Conservation (phyloP, 2,888 invertebrate species). For the Caenorhabditis zanzibari region DNA sequence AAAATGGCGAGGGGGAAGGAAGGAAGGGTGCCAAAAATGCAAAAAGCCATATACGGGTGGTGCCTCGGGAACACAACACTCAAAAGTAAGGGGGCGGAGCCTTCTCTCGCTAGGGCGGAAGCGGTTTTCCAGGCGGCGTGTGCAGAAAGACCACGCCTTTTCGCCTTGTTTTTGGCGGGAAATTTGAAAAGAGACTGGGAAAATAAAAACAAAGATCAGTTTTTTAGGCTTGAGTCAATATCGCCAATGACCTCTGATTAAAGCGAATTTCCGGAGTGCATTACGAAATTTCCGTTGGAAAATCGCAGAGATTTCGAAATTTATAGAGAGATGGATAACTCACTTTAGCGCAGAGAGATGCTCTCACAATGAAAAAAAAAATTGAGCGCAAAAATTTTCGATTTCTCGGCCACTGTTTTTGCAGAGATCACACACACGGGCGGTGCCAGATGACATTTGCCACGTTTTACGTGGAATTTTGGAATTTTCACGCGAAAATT, state of each 20-base stretch:
- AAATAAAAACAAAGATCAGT: conserved; percentile 15
- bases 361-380: background rate
- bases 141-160: conserved; percentile 18
- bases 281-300: background rate
- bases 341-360: background rate
- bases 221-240: background rate
- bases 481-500: background rate
- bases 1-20: background rate
- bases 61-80: background rate
- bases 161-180: conserved; percentile 26
- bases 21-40: background rate
- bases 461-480: background rate
- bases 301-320: background rate
- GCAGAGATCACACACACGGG: background rate
- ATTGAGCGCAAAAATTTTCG: background rate
- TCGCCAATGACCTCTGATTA: background rate
- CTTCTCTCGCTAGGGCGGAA: background rate
- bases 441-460: background rate
- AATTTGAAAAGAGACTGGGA: background rate
- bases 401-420: background rate
- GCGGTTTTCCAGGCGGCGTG: background rate
- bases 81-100: conserved; percentile 47
- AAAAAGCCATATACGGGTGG: conserved; percentile 29
- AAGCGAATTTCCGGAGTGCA: background rate
- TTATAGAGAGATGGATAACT: background rate